Conservation (phyloP, 2,888 invertebrate genomes). For the Lycaena phlaeas region DNA sequence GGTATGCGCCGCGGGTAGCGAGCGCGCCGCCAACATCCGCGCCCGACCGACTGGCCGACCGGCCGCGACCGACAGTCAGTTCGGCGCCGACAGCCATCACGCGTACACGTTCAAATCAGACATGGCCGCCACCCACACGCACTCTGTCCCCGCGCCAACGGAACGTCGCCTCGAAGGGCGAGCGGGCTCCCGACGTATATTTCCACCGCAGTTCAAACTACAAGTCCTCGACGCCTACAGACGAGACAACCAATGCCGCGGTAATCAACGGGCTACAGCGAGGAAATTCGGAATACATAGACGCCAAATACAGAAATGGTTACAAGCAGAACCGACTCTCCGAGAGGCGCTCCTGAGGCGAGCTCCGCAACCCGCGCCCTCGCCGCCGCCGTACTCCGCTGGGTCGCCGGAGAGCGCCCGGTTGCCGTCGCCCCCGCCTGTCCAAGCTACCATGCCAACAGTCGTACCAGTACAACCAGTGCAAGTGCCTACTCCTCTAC, state of each 20-base stretch:
- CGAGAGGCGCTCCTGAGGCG: constrained; percentile 77
- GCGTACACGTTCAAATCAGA: constrained; percentile 46
- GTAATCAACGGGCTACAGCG: constrained; percentile 91
- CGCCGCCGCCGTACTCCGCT: constrained; percentile 57
- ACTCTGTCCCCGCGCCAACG: constrained; percentile 57
- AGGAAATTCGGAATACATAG: constrained; percentile 92
- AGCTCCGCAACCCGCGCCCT: constrained; percentile 62
- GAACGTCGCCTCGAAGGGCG: constrained; percentile 68
- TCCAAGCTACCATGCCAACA: constrained; percentile 32
- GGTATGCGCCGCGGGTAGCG: constrained; percentile 60
- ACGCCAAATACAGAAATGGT: constrained; percentile 93
- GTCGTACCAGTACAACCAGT: constrained; percentile 24
- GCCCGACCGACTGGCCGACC: constrained; percentile 39
- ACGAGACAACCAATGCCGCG: constrained; percentile 88
- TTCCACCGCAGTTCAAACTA: constrained; percentile 90
- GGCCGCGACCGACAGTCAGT: constrained; percentile 66
- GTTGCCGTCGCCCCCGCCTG: constrained; percentile 55
- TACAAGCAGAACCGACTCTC: constrained; percentile 86
- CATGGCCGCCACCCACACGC: constrained; percentile 66
- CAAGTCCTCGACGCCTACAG: constrained; percentile 91
- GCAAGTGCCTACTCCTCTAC: constrained; percentile 29
- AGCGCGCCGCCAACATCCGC: constrained; percentile 71
- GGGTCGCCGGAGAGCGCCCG: constrained; percentile 61
- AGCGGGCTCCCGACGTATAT: constrained; percentile 89
- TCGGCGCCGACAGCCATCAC: constrained; percentile 65